Percentiles rank a stretch among this genome's conserved stretches.
Evolutionary conservation across 1,140 invertebrate species (phyloP).

Genomic region (Brachionus angularis): DNA sequence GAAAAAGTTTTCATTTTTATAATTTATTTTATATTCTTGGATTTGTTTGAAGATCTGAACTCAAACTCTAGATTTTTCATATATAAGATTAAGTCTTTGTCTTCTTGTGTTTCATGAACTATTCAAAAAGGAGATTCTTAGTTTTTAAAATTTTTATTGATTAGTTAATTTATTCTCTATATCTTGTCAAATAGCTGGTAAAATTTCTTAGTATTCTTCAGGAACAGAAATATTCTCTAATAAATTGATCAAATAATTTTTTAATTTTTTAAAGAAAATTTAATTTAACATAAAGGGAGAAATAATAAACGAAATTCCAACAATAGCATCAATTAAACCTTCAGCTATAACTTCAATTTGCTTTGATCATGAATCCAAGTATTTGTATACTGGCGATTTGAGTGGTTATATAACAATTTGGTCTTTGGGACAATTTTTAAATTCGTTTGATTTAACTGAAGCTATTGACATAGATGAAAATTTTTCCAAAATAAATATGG

Average conservation of each 20-base stretch:
- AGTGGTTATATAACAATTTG: constrained; percentile 55
- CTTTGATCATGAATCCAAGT: not conserved
- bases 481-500: constrained; percentile 48
- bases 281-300: constrained; percentile 1
- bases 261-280: not conserved
- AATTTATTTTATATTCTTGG: not conserved
- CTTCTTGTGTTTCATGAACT: too few relatives aligned
- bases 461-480: constrained; percentile 45
- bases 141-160: too few relatives aligned
- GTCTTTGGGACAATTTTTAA: constrained; percentile 52
- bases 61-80: too few relatives aligned
- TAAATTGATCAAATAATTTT: not conserved
- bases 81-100: too few relatives aligned
- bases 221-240: not conserved
- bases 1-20: too few relatives aligned
- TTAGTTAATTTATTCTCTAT: too few relatives aligned
- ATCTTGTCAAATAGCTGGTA: too few relatives aligned
- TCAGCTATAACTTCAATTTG: not conserved
- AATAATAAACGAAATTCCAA: not conserved
- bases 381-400: constrained; percentile 45
- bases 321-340: not conserved
- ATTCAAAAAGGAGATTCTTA: too few relatives aligned
- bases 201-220: too few relatives aligned
- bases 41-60: not conserved
- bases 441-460: constrained; percentile 49